Percentiles rank a stretch among this genome's conserved stretches.
Conservation (phyloP, 2,888 invertebrate genomes). For the Eupelmus urozonus region DNA sequence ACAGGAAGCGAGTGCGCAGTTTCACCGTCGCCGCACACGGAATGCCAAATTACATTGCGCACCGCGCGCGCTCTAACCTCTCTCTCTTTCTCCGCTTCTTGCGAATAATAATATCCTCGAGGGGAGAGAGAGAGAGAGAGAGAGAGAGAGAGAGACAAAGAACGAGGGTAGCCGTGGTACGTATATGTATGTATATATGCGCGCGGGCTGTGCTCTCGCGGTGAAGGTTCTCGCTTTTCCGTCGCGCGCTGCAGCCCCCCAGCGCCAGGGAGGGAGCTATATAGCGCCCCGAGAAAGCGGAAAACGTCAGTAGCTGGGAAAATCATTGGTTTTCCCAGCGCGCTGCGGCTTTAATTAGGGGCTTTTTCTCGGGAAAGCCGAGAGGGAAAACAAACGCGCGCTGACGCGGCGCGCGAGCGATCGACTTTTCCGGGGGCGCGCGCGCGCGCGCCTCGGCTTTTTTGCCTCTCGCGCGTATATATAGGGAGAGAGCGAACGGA, state of each 20-base stretch:
- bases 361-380: too few species aligned
- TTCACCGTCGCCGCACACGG: neutral
- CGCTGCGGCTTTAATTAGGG: too few species aligned
- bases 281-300: too few species aligned
- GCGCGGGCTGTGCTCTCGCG: too few species aligned
- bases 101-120: neutral
- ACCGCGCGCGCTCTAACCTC: neutral
- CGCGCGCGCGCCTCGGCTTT: neutral
- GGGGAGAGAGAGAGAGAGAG: neutral
- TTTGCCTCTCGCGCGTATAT: too few species aligned
- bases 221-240: slow-evolving; percentile 1
- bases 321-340: too few species aligned
- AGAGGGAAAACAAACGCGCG: neutral
- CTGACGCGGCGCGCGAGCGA: neutral
- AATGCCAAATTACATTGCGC: neutral
- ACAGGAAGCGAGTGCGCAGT: neutral
- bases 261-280: too few species aligned
- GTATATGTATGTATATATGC: too few species aligned
- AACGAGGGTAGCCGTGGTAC: neutral
- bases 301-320: too few species aligned
- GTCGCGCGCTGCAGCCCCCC: neutral
- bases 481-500: too few species aligned
- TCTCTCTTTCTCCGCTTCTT: neutral
- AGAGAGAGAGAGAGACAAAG: too few species aligned
- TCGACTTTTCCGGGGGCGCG: neutral